Base-by-base conservation (phyloP, 2,888 invertebrate genomes). In the Sylvicola cinctus region DNA sequence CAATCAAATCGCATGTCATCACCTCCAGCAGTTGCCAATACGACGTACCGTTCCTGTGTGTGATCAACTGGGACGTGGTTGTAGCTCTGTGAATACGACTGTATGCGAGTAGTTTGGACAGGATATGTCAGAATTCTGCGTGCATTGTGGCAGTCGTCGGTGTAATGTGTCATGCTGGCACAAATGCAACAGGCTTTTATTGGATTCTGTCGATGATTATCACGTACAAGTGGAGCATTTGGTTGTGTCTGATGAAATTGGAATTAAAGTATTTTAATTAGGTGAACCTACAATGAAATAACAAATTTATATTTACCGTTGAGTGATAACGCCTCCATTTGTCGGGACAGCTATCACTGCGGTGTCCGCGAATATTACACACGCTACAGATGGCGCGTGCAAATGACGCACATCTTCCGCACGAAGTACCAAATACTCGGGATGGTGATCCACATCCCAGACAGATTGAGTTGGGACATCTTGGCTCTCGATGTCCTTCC, bases 291-390 rank as follows among this genome's bases (percentile, higher is more conserved):
- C 29, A 36, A 33, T 30, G 28, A 23, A n/a, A 4, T 27, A 30
- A 32, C 16, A 3, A 35, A 32, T 31, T 26, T 17, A n/a, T 16
- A 50, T 51, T 60, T 60, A 71, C 78, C 40, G 77, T 78, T 41
- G 70, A 65, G 50, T 77, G 75, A 54, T 76, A 79, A 36, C 76
- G 63, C 33, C 79, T 65, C 79, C 79, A 80, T 29, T 70, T 55
- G 53, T 79, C 78, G 1, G 79, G 78, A 44, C 79, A 80, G 47
- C 61, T 58, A 15, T 60, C 55, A 31, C 60, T 45, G 8, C 60
- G 58, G 48, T 80, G 79, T 0, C 79, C 79, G 16, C 46, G 44
- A 43, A 69, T 64, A 34, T 63, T 63, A 49, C 79, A 80, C 46
- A 70, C 62, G 7, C 51, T 55, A 47, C 79, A 79, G 5, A 49